Base-by-base conservation (phyloP, 2,888 invertebrate genomes). In the Cerceris rybyensis region DNA sequence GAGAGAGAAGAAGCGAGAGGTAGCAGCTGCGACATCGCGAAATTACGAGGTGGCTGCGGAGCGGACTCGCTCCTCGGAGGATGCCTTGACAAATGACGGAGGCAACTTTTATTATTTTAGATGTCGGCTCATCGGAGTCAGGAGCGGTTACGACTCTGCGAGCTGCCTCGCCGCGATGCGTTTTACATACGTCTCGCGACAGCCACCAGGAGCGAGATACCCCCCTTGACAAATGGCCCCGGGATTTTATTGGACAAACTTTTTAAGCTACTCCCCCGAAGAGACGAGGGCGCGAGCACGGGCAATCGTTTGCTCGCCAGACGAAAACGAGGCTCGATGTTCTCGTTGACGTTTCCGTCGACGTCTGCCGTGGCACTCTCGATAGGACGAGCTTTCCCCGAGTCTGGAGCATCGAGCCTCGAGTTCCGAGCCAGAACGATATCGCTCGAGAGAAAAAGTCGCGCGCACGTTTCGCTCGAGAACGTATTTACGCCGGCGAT, bases 61-160 rank as follows among this genome's bases (percentile, higher is more conserved):
- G 77, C 69, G 76, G 65, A 74, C 71, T 74, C 81, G 83, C 80
- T 76, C 82, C 84, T 83, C 78, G 83, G 85, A 87, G 82, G 78
- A 87, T 85, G 88, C 90, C 88, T 91, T 92, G 92, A 92, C 92
- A 92, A 92, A 92, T 92, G 92, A 92, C 91, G 86, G 87, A 89
- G 90, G 88, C 89, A 89, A 91, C 87, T 92, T 92, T 92, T 92
- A 92, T 92, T 92, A 92, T 92, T 92, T 92, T 92, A 92, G 90
- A 92, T 92, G 91, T 89, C 88, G 82, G 85, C 84, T 89, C 90
- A 90, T 90, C 90, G 86, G 81, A 72, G 49, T 28, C 28, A 14
- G 16, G 57, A 55, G 58, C 74, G 75, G 83, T 86, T 86, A 81
- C 83, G 75, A 84, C 87, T 83, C 76, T 70, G 74, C 84, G 83